Conservation (phyloP, 2,113 vertebrate species). For the Semicossyphus pulcher region DNA sequence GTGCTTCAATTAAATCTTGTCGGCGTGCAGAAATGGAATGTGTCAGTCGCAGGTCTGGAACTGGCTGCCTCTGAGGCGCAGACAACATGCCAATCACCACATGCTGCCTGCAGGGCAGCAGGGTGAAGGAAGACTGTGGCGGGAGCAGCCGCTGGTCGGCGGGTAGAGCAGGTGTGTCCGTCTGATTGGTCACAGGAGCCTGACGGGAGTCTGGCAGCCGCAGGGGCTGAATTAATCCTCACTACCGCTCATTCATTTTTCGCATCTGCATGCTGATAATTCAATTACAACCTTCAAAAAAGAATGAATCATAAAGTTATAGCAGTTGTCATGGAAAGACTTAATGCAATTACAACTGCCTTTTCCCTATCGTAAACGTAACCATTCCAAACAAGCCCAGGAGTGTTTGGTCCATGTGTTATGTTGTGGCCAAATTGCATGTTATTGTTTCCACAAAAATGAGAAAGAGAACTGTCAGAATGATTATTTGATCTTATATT, state of each 20-base stretch:
- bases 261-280: slow-evolving; percentile 8
- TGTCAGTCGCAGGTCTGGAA: slow-evolving; percentile 46
- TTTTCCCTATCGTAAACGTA: too few relatives aligned
- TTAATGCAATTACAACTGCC: too few relatives aligned
- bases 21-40: slow-evolving; percentile 50
- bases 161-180: not conserved
- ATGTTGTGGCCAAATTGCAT: too few relatives aligned
- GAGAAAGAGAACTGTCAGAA: too few relatives aligned
- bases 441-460: too few relatives aligned
- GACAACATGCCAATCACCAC: slow-evolving; percentile 45
- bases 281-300: not conserved
- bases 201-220: not conserved
- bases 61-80: slow-evolving; percentile 16
- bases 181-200: slow-evolving; percentile 36
- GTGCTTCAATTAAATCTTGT: slow-evolving; percentile 53
- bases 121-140: not conserved
- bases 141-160: not conserved
- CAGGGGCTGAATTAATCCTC: not conserved
- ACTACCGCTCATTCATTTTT: not conserved
- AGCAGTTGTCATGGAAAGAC: not conserved
- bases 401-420: too few relatives aligned
- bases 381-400: too few relatives aligned
- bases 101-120: not conserved
- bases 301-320: not conserved
- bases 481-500: too few relatives aligned